A percentile compares a stretch with the other conserved stretches of the same genome.
Conservation (phyloP, 2,797 vertebrate species). For the Lagodon rhomboides region DNA sequence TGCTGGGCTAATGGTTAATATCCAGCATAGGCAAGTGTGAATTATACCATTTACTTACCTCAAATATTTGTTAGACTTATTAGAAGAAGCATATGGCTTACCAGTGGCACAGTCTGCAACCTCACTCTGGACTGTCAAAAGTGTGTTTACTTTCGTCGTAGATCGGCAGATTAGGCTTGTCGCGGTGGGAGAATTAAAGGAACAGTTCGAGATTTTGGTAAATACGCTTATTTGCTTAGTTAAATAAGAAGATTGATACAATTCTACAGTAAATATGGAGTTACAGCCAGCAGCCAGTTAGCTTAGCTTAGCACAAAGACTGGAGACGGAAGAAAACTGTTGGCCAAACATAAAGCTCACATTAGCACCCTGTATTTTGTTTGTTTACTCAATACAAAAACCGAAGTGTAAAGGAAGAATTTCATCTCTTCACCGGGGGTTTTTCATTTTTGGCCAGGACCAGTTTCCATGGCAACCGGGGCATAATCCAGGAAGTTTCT, state of each 20-base stretch:
- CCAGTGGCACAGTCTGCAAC: slow-evolving; percentile 65
- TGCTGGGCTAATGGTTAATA: slow-evolving; percentile 52
- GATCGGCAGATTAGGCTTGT: slow-evolving; percentile 17
- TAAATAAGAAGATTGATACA: background rate
- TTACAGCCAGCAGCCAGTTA: background rate
- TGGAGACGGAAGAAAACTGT: background rate
- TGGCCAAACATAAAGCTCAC: background rate
- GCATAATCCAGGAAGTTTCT: background rate
- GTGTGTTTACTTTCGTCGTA: slow-evolving; percentile 35
- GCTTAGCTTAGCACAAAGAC: slow-evolving; percentile 5
- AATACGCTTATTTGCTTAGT: slow-evolving; percentile 8
- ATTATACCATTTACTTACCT: slow-evolving; percentile 47
- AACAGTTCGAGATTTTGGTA: background rate
- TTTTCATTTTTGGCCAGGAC: no score
- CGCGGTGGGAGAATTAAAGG: slow-evolving; percentile 12
- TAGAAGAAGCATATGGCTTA: slow-evolving; percentile 71
- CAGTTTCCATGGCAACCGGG: background rate
- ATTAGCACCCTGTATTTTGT: no score
- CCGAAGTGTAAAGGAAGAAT: no score
- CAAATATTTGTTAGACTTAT: slow-evolving; percentile 34
- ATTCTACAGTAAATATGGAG: background rate
- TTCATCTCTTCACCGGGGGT: no score
- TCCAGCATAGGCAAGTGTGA: slow-evolving; percentile 66
- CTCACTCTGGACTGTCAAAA: slow-evolving; percentile 53
- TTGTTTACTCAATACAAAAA: no score